Percentiles rank a stretch among this genome's conserved stretches.
phyloP scores from a whole-genome alignment of 2,888 invertebrate genomes.

The Chloromyia formosa region DNA sequence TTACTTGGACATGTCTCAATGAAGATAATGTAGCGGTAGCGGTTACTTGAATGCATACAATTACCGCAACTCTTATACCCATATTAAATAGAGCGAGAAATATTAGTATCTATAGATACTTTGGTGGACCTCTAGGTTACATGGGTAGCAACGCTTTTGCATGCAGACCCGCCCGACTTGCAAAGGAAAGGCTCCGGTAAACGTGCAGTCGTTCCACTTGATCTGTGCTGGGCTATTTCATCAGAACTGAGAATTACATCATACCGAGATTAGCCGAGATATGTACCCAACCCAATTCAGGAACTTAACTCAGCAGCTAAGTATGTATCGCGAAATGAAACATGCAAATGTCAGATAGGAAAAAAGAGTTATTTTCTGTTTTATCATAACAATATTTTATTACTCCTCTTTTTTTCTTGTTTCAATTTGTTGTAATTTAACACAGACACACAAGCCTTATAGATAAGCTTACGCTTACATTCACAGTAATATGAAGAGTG shows the following conservation, averaged over 20 bases:
- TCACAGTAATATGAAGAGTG: conserved; percentile 29
- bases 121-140: background rate
- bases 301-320: conserved; percentile 1
- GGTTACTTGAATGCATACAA: conserved; percentile 13
- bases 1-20: conserved; percentile 37
- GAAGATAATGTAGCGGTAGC: background rate
- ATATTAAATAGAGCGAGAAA: conserved; percentile 23
- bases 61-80: conserved; percentile 1
- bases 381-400: conserved; percentile 39
- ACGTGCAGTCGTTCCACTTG: conserved; percentile 35
- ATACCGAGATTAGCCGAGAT: conserved; percentile 2
- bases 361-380: conserved; percentile 9
- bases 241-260: conserved; percentile 38
- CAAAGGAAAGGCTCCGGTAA: conserved; percentile 2
- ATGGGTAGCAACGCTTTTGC: background rate
- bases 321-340: background rate
- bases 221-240: conserved; percentile 35
- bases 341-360: background rate
- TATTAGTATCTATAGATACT: background rate
- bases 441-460: conserved; percentile 37
- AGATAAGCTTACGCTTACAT: conserved; percentile 21
- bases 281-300: background rate
- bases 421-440: conserved; percentile 31
- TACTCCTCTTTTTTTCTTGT: conserved; percentile 22
- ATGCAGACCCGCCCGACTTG: background rate